A percentile compares a stretch with the other conserved stretches of the same genome.
phyloP scores from a whole-genome alignment of 2,888 invertebrate genomes.

The Drosophila rellima region DNA sequence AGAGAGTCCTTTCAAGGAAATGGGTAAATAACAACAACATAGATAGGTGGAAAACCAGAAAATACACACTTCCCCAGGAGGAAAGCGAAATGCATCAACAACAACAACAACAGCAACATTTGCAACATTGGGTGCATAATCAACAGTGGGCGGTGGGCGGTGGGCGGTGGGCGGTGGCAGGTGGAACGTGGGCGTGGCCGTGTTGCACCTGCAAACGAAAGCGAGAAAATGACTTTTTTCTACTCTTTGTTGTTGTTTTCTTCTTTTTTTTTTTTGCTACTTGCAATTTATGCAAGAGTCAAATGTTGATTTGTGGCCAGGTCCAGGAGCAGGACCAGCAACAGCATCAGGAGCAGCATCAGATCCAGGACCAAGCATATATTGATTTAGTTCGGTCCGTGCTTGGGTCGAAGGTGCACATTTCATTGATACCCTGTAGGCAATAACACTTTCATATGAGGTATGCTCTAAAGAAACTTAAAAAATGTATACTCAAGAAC shows the following conservation, averaged over 20 bases:
- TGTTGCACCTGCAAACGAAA: constrained; percentile 63
- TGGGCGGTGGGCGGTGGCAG: no score
- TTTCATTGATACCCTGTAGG: constrained; percentile 33
- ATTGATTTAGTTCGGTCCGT: constrained; percentile 69
- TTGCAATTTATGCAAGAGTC: constrained; percentile 82
- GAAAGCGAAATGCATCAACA: constrained; percentile 1
- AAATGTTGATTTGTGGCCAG: constrained; percentile 80
- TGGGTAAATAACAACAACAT: constrained; percentile 37
- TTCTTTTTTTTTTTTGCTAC: constrained; percentile 61
- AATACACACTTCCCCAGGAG: neutral
- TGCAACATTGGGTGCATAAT: constrained; percentile 42
- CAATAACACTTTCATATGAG: no score
- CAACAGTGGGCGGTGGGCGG: constrained; percentile 45
- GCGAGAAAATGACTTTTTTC: constrained; percentile 74
- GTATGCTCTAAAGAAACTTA: no score
- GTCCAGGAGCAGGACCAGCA: neutral
- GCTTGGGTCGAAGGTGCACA: constrained; percentile 14
- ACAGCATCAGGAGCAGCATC: constrained; percentile 1
- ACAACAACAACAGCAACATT: constrained; percentile 26
- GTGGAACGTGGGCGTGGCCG: constrained; percentile 35
- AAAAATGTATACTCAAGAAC: no score
- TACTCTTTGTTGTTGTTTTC: neutral
- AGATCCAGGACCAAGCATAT: constrained; percentile 35
- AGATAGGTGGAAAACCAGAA: neutral
- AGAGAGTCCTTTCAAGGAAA: constrained; percentile 28